phyloP scores from a whole-genome alignment of 2,888 invertebrate genomes.

The Halictus quadricinctus region DNA sequence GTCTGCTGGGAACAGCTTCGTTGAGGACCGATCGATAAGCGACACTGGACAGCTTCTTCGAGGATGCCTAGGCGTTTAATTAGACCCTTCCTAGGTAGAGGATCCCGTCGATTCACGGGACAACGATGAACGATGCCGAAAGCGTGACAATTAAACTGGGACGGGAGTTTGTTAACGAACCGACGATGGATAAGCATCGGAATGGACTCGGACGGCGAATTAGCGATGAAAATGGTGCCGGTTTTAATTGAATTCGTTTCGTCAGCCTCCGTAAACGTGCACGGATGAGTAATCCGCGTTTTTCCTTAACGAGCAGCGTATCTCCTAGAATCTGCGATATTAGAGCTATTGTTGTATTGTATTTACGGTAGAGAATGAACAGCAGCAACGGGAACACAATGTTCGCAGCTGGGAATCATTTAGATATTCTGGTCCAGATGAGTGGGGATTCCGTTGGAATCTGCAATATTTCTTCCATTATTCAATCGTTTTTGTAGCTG shows the following conservation, averaged over 20 bases:
- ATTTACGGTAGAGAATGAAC: not conserved
- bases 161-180: slow-evolving; percentile 23
- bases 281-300: not conserved
- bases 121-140: not conserved
- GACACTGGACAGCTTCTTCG: not conserved
- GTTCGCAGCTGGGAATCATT: not conserved
- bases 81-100: not conserved
- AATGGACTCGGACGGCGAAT: not conserved
- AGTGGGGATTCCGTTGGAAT: not conserved
- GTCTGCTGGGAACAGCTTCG: not conserved
- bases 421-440: not conserved
- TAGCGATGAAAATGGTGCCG: slow-evolving; percentile 20
- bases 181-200: not conserved
- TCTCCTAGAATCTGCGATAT: not conserved
- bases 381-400: not conserved
- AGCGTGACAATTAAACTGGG: slow-evolving; percentile 1
- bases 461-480: not conserved
- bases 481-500: not conserved
- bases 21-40: slow-evolving; percentile 2
- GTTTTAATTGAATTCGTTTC: slow-evolving; percentile 38
- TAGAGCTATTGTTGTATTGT: not conserved
- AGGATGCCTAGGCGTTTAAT: not conserved
- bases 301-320: not conserved
- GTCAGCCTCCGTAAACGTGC: not conserved
- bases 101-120: not conserved